Base-by-base conservation (phyloP, 2,888 invertebrate species). In the Hipparchia sbordonii region DNA sequence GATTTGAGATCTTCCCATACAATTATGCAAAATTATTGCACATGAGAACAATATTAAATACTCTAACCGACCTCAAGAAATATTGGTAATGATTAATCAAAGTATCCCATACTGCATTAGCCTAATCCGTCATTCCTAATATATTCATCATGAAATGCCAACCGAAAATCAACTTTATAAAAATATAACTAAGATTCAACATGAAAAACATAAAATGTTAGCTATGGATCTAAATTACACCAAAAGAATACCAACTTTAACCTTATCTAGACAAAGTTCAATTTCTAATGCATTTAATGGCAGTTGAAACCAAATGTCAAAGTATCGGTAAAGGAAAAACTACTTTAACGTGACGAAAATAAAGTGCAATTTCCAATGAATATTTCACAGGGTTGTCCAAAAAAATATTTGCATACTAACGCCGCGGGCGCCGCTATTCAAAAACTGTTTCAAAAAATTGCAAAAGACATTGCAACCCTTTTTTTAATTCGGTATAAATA, bases 11-110 rank as follows among this genome's bases (percentile, higher is more conserved):
- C 48, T 77, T 79, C 79, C 76, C 79, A 78, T 76, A 74, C 13
- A 46, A 67, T 76, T 78, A 80, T 79, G 77, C 76, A 77, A 79
- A 79, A 76, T 67, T 65, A 57, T 59, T 52, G 60, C 13, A 60
- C 62, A 62, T 70, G 75, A 76, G 79, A 75, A 78, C 77, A 79
- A 80, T 78, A 73, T 77, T 79, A 79, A 80, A 77, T 74, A 74
- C 67, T 76, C 66, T 74, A 75, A 74, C 73, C 68, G 69, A 75
- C 70, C 72, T 78, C 51, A 74, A 71, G 77, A 78, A 75, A 79
- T 77, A 81, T 81, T 73, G 73, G 72, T 75, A 72, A 79, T 80
- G 76, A 81, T 81, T 80, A 80, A 81, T 81, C 81, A 81, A 76
- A 76, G 73, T 71, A 68, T 52, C 10, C 10, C 23, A 48, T 66